Percentiles rank a stretch among this genome's conserved stretches.
phyloP scores from a whole-genome alignment of 1,140 invertebrate species.

The Cydia fagiglandana region DNA sequence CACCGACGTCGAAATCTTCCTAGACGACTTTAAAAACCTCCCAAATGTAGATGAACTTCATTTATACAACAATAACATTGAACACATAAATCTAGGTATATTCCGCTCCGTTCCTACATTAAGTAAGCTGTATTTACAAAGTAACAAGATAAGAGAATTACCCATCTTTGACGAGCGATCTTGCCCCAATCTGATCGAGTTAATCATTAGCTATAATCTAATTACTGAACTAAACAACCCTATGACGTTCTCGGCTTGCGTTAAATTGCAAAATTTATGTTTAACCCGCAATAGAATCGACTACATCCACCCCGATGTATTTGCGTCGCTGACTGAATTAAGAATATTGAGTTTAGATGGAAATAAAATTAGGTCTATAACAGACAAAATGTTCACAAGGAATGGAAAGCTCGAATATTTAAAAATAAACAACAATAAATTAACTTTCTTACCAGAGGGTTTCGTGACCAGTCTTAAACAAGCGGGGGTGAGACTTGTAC shows the following conservation, averaged over 20 bases:
- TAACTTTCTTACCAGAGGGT: neutral
- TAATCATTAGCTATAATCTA: neutral
- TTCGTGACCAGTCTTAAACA: neutral
- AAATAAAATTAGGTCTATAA: neutral
- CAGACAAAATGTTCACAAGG: neutral
- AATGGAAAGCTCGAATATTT: neutral
- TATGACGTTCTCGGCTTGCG: neutral
- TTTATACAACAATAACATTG: neutral
- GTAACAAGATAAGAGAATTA: neutral
- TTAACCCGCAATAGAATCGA: neutral
- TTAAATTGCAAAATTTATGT: neutral
- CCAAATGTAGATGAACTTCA: neutral
- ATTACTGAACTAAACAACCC: neutral
- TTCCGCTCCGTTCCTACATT: neutral
- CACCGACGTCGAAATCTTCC: neutral
- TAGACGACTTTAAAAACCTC: neutral
- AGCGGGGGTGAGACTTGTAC: neutral
- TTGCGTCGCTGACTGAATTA: neutral
- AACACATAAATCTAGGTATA: neutral
- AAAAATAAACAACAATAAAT: neutral
- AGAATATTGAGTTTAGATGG: neutral
- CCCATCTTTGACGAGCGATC: neutral
- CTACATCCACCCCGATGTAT: neutral
- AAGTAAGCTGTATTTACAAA: neutral
- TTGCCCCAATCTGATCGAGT: neutral